Conservation (phyloP, 2,888 invertebrate species). For the Anticlea derivata region DNA sequence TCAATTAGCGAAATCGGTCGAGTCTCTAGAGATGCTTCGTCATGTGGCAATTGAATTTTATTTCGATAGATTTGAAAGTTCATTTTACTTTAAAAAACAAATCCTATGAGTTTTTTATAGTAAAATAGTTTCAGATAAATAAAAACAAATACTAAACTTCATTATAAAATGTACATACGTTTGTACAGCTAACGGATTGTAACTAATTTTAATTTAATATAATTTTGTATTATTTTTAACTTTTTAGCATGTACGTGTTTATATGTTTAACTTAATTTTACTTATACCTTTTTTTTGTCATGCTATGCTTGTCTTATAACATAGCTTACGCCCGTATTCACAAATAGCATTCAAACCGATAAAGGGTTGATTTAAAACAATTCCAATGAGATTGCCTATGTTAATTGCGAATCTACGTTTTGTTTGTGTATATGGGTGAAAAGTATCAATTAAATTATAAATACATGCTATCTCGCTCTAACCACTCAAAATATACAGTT, state of each 20-base stretch:
- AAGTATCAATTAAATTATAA: not conserved
- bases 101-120: too few relatives aligned
- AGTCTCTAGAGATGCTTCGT: too few relatives aligned
- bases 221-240: slow-evolving; percentile 1
- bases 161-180: not conserved
- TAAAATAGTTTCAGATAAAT: too few relatives aligned
- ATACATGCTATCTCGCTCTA: slow-evolving; percentile 17
- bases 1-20: too few relatives aligned
- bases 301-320: not conserved
- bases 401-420: not conserved
- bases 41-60: too few relatives aligned
- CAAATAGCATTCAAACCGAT: not conserved
- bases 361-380: too few relatives aligned
- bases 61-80: too few relatives aligned
- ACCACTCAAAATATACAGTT: slow-evolving; percentile 6
- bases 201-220: slow-evolving; percentile 12
- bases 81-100: too few relatives aligned
- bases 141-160: not conserved
- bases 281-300: too few relatives aligned
- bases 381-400: too few relatives aligned
- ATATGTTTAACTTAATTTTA: too few relatives aligned
- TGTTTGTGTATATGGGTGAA: not conserved
- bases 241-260: too few relatives aligned
- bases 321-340: not conserved
- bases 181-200: slow-evolving; percentile 16